phyloP scores from a whole-genome alignment of 2,888 invertebrate genomes.

The Asteroscopus sphinx region DNA sequence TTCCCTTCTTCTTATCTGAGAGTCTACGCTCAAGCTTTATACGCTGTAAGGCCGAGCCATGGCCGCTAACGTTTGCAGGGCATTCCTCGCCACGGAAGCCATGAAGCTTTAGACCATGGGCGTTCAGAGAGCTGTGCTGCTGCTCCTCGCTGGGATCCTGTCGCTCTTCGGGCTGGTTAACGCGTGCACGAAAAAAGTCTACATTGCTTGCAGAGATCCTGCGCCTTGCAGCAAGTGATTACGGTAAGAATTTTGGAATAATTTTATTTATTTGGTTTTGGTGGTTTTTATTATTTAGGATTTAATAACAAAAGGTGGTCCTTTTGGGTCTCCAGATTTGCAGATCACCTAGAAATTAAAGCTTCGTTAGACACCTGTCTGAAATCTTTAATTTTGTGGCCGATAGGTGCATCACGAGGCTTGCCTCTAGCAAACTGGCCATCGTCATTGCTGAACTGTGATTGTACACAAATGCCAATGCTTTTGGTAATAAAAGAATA shows the following conservation, averaged over 20 bases:
- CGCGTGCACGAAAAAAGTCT: constrained; percentile 77
- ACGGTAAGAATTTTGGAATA: constrained; percentile 18
- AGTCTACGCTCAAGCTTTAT: constrained; percentile 20
- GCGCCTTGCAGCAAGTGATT: constrained; percentile 76
- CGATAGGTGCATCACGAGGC: too few species aligned
- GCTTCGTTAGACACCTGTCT: too few species aligned
- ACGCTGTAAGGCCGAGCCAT: constrained; percentile 49
- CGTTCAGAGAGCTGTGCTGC: constrained; percentile 61
- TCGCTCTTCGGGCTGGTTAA: constrained; percentile 64
- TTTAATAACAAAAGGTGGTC: too few species aligned
- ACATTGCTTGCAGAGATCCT: constrained; percentile 77
- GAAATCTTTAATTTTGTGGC: too few species aligned
- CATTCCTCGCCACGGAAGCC: constrained; percentile 55
- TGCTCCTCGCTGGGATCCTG: constrained; percentile 65
- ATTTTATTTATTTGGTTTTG: too few species aligned
- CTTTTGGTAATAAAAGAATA: too few species aligned
- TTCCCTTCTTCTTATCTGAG: not conserved
- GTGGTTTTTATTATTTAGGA: too few species aligned
- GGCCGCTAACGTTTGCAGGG: constrained; percentile 58
- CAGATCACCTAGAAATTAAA: too few species aligned
- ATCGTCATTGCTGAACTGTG: too few species aligned
- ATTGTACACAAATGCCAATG: too few species aligned
- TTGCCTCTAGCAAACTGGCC: too few species aligned
- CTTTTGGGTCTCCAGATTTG: too few species aligned
- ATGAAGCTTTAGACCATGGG: constrained; percentile 70